Evolutionary conservation across 2,797 vertebrate species (phyloP), one percentile per base, ranked within the genome.

Genomic region (Buceros bicornis): DNA sequence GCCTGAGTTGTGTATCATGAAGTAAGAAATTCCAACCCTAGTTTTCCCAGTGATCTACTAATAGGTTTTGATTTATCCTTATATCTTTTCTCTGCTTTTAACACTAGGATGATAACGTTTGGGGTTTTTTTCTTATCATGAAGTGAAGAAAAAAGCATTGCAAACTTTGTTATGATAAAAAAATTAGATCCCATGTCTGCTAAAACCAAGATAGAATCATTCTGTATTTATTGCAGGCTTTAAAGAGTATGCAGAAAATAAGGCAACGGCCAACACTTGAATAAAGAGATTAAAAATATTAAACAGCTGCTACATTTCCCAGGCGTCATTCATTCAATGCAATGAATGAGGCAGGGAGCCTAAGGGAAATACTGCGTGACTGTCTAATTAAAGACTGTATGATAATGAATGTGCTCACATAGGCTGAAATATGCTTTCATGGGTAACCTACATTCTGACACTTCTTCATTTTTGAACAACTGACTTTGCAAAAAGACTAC

Each of bases 231-330:
- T 26, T 83, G 53, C 53, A 93, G 53, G 28, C 31, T 77, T 91
- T 67, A 65, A 91, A 51, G 26, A 81, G 3, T 28, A 10, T 53
- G 48, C 24, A 86, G 53, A 72, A 90, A 92, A 72, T 69, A 89
- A 83, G 5, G 24, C 33, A 93, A 70, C 89, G 43, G 40, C 42
- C 81, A 91, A 66, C 9, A 62, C 56, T 66, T 84, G 47, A 90
- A 93, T 66, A 21, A 95, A 87, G 77, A 92, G 35, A 35, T 87
- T 70, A 80, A 95, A 95, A 92, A 42, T 72, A 87, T 66, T 79
- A 93, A 93, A 76, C 82, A 90, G 43, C 26, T 89, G 81, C 54
- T 65, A 60, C 13, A 25, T 53, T 76, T 87, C 64, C 47, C 67
- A 90, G 43, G 31, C n/a, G 84, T 29, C 16, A 58, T 87, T 87